These are phyloP conservation scores for Auanema sp. DNA, from an alignment of 2,888 invertebrate species.

Conservation along the genomic window DNA sequence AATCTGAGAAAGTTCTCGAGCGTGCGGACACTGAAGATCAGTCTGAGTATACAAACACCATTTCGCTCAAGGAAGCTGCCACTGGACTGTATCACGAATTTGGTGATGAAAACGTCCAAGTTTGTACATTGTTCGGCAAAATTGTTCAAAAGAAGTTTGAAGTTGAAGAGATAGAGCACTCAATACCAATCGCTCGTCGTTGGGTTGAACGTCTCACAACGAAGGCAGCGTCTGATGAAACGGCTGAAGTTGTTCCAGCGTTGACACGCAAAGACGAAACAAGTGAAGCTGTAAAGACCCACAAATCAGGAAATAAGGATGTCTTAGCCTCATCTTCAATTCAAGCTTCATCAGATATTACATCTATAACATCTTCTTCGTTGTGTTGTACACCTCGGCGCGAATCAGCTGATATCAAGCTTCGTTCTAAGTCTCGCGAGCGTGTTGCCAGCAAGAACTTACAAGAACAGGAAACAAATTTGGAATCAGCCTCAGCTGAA, in stretches of 20 bases:
- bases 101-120: constrained; percentile 42
- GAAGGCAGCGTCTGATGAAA: constrained; percentile 26
- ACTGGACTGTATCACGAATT: constrained; percentile 29
- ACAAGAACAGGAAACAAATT: constrained; percentile 41
- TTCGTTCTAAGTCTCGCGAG: constrained; percentile 35
- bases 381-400: constrained; percentile 16
- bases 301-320: constrained; percentile 23
- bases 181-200: constrained; percentile 25
- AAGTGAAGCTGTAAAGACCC: constrained; percentile 15
- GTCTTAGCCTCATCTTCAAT: constrained; percentile 7
- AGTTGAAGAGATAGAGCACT: constrained; percentile 32
- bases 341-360: constrained; percentile 14
- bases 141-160: constrained; percentile 44
- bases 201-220: constrained; percentile 42
- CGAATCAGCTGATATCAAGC: constrained; percentile 27
- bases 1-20: constrained; percentile 35
- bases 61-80: constrained; percentile 25
- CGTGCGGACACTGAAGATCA: constrained; percentile 29
- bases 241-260: not conserved
- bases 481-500: constrained; percentile 40
- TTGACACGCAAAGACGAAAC: not conserved
- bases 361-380: constrained; percentile 19
- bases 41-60: constrained; percentile 26
- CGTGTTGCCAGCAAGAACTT: constrained; percentile 31
- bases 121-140: constrained; percentile 39